Evolutionary conservation across 2,797 vertebrate species (phyloP), one percentile per base, ranked within the genome.

Genomic region (Notolabrus celidotus): DNA sequence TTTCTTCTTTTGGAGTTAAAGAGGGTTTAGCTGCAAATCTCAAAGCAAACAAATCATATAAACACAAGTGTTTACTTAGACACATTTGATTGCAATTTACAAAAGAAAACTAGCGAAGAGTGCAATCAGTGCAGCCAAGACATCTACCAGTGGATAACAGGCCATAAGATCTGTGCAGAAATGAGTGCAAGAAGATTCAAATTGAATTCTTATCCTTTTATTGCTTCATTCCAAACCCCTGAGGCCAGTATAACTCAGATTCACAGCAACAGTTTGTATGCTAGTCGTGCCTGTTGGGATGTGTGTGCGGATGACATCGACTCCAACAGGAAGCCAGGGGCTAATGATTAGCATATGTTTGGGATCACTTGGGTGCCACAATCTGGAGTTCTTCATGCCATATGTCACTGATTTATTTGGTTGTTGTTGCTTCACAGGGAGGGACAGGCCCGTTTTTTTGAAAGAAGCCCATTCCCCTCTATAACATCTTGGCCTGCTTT

Each of bases 281-380:
- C 82, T 52, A 64, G 70, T 68, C 76, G 47, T 43, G 77, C 83
- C 82, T 80, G 63, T 79, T 86, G 85, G 86, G 88, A 88, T 83
- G 81, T 77, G 59, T 78, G 84, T 1, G 59, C 83, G 83, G 87
- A 92, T 91, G 92, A 93, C 92, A 89, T 91, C 73, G 82, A 76
- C 85, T 93, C 82, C 78, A 87, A 92, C 92, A 92, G 92, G 92
- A 94, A 94, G 91, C 90, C 87, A 87, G 80, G 67, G 71, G 77
- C 81, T 94, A 94, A 94, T 93, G 87, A 92, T 92, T 92, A 85
- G 82, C 93, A 94, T 91, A 93, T 94, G 93, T 89, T 89, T 56
- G 67, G 79, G 68, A 93, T 91, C 90, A 85, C 83, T 88, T 43
- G 85, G 85, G 90, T 91, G 76, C 86, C 61, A 79, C 86, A 90